These are phyloP conservation scores for Orthonyx spaldingii DNA, from an alignment of 2,113 vertebrate species.

Conservation along the genomic window DNA sequence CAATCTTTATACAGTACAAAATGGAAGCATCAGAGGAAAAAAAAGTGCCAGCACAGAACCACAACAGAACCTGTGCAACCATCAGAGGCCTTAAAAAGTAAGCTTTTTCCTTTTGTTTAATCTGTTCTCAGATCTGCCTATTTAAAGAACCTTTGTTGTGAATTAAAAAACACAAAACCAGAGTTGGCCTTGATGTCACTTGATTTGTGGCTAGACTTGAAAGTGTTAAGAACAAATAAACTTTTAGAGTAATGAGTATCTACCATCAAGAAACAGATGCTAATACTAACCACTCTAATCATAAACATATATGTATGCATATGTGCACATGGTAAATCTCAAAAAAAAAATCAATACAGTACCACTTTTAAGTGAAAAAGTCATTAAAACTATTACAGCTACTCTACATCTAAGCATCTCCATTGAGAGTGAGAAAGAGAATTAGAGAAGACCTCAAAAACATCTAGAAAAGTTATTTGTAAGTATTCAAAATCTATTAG, in stretches of 20 bases:
- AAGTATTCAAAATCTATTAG: neutral
- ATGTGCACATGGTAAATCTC: neutral
- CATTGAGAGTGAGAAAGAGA: neutral
- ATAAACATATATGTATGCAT: neutral
- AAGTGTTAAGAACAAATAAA: neutral
- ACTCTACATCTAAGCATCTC: neutral
- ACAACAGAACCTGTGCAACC: neutral
- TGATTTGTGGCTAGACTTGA: neutral
- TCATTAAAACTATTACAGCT: neutral
- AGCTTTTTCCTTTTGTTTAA: neutral
- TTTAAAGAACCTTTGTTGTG: neutral
- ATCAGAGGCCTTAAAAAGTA: neutral
- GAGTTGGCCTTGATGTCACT: neutral
- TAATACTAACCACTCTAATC: neutral
- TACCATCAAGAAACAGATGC: neutral
- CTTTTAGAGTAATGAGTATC: neutral
- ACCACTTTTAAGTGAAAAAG: neutral
- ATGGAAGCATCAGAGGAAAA: neutral
- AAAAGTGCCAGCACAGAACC: neutral
- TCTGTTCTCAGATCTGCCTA: neutral
- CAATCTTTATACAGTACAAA: neutral
- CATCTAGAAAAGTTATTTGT: neutral
- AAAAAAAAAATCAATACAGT: neutral
- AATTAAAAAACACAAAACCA: neutral
- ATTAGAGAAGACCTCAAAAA: neutral